A percentile compares a stretch with the other conserved stretches of the same genome.
phyloP scores from a whole-genome alignment of 2,113 vertebrate species.

The Pelobates fuscus region DNA sequence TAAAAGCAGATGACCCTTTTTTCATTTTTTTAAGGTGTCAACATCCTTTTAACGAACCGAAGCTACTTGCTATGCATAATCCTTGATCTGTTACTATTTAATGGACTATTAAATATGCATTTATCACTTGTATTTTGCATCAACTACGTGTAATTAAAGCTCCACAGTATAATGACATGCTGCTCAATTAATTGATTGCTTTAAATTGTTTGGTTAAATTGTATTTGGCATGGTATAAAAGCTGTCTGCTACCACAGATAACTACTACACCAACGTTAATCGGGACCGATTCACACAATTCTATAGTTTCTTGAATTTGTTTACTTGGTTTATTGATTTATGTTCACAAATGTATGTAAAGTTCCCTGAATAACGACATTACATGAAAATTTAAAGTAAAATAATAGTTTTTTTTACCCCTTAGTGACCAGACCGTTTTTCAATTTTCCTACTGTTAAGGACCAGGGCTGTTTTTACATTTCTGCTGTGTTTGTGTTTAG shows the following conservation, averaged over 20 bases:
- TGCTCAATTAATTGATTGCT: not conserved
- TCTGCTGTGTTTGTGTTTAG: no score
- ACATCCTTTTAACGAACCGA: not conserved
- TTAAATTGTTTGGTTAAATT: not conserved
- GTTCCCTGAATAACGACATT: no score
- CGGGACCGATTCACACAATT: no score
- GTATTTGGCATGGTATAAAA: not conserved
- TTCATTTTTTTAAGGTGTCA: not conserved
- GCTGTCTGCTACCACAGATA: not conserved
- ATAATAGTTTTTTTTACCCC: no score
- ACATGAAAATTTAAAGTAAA: no score
- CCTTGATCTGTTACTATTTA: not conserved
- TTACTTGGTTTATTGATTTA: no score
- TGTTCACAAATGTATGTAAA: no score
- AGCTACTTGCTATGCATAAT: slow-evolving; percentile 1
- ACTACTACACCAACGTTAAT: not conserved
- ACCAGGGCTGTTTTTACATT: no score
- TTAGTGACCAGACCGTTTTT: no score
- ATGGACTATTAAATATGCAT: not conserved
- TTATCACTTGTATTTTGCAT: slow-evolving; percentile 1
- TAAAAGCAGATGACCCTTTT: not conserved
- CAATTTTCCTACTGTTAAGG: no score
- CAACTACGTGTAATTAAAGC: not conserved
- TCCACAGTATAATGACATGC: not conserved
- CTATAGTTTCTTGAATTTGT: no score